phyloP scores from a whole-genome alignment of 2,797 vertebrate genomes.

The Helicolenus hilgendorfi region DNA sequence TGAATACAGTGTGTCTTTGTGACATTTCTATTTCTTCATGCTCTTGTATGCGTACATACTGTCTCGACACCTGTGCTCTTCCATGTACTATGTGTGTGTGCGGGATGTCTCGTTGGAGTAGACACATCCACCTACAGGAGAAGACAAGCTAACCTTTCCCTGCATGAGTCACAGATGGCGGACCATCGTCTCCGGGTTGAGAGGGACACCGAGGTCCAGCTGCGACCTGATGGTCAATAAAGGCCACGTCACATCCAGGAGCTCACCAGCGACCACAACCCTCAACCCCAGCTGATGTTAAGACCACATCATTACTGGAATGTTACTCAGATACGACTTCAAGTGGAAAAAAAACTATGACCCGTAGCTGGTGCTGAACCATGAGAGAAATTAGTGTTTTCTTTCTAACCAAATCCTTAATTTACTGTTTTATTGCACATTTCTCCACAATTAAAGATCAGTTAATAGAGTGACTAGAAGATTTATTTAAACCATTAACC shows the following conservation, averaged over 20 bases:
- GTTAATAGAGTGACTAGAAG: background rate
- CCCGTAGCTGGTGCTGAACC: background rate
- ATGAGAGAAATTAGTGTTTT: background rate
- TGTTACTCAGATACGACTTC: background rate
- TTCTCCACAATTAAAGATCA: background rate
- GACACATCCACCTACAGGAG: slow-evolving; percentile 33
- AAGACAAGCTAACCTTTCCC: slow-evolving; percentile 71
- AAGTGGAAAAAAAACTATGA: background rate
- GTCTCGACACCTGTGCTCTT: slow-evolving; percentile 8
- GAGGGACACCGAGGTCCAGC: slow-evolving; percentile 2
- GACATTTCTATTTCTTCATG: background rate
- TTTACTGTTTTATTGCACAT: background rate
- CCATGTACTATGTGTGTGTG: background rate
- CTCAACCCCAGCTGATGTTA: background rate
- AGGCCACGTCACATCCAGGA: slow-evolving; percentile 31
- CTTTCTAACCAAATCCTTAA: background rate
- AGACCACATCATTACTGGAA: background rate
- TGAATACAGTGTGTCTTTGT: background rate
- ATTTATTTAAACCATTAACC: background rate
- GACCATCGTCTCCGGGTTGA: slow-evolving; percentile 26
- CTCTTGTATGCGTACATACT: background rate
- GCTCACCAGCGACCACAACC: background rate
- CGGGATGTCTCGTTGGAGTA: slow-evolving; percentile 2
- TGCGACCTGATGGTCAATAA: slow-evolving; percentile 30
- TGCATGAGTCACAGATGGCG: slow-evolving; percentile 47